A percentile compares a stretch with the other conserved stretches of the same genome.
phyloP scores from a whole-genome alignment of 2,113 vertebrate genomes.

The Cheilinus undulatus region DNA sequence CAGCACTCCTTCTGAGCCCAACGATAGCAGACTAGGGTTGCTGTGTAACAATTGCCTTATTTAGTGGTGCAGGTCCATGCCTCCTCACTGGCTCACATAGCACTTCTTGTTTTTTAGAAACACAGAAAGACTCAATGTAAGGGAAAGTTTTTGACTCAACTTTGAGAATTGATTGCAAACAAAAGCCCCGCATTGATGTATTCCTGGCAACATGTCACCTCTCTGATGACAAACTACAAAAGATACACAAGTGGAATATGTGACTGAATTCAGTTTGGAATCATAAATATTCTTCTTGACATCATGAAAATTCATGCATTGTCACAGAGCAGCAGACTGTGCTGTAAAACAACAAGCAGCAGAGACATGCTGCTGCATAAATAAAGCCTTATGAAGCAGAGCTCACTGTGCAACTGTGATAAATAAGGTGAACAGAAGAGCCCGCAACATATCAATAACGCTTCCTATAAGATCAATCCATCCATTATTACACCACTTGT shows the following conservation, averaged over 20 bases:
- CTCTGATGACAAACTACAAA: background rate
- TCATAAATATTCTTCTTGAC: background rate
- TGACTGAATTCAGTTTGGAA: background rate
- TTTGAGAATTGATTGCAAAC: background rate
- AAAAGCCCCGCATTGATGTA: background rate
- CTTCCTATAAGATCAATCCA: too few relatives aligned
- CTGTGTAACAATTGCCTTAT: constrained; percentile 48
- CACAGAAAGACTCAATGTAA: background rate
- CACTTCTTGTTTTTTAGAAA: background rate
- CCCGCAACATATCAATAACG: too few relatives aligned
- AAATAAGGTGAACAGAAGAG: too few relatives aligned
- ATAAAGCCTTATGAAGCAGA: constrained; percentile 2
- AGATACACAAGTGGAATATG: background rate
- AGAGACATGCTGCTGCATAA: constrained; percentile 10
- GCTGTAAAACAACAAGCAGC: background rate
- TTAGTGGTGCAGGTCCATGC: constrained; percentile 46
- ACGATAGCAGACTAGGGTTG: background rate
- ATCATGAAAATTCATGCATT: background rate
- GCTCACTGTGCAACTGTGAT: background rate
- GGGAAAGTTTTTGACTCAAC: background rate
- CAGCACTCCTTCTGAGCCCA: constrained; percentile 16
- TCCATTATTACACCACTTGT: too few relatives aligned
- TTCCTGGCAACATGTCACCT: background rate
- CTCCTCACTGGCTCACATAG: background rate
- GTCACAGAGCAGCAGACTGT: background rate